These are phyloP conservation scores for Aspiorhynchus laticeps DNA, from an alignment of 2,113 vertebrate genomes.

Conservation along the genomic window DNA sequence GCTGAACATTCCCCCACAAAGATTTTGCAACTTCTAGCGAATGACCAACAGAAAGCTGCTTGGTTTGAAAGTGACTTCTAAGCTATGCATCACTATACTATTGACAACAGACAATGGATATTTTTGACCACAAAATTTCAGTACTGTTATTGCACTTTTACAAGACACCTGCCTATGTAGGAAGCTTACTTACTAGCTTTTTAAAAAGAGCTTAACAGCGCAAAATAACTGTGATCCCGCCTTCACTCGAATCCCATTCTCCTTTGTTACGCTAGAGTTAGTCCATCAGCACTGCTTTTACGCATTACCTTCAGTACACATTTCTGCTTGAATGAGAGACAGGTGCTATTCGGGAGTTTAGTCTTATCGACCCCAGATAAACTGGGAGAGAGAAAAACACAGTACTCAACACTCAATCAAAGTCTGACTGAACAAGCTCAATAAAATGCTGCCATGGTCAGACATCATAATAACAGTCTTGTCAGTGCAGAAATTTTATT, in stretches of 20 bases:
- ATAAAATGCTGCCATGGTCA: not conserved
- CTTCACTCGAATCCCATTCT: not conserved
- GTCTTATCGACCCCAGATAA: conserved; percentile 45
- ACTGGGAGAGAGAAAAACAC: conserved; percentile 38
- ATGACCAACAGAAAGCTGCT: not conserved
- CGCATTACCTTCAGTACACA: conserved; percentile 6
- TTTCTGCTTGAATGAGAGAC: conserved; percentile 36
- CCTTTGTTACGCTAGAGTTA: not conserved
- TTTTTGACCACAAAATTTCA: not conserved
- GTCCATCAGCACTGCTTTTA: conserved; percentile 30
- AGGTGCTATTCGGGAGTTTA: conserved; percentile 42
- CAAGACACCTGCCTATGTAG: not conserved
- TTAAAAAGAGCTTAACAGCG: not conserved
- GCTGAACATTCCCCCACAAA: too few relatives aligned
- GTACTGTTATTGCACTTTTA: not conserved
- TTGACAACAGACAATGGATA: not conserved
- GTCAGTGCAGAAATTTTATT: conserved; percentile 21
- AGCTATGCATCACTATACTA: not conserved
- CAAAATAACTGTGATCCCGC: not conserved
- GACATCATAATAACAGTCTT: conserved; percentile 22
- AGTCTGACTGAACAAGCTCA: conserved; percentile 1
- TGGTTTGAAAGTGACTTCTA: not conserved
- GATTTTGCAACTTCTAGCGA: not conserved
- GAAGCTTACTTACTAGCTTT: not conserved
- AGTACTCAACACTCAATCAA: conserved; percentile 29